Evolutionary conservation across 2,888 invertebrate genomes (phyloP).

Genomic region (Tenthredo distinguenda): DNA sequence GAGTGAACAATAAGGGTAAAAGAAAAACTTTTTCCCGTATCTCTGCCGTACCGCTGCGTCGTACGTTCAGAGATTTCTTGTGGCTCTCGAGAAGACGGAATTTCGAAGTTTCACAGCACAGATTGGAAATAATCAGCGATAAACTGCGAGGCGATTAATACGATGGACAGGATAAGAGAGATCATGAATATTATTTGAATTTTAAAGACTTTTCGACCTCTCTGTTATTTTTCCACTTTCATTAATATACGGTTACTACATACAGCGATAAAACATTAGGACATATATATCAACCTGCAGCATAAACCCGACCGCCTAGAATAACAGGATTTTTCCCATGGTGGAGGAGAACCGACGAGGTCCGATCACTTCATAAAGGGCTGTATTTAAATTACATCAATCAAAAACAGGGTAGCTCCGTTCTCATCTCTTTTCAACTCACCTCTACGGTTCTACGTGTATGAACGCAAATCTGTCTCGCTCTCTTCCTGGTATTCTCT

Average conservation of each 20-base stretch:
- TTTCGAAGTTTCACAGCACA: neutral
- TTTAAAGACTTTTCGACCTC: neutral
- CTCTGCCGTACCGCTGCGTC: neutral
- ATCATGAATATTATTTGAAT: neutral
- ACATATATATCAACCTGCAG: neutral
- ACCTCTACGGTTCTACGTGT: neutral
- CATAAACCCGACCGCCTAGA: neutral
- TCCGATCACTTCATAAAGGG: conserved; percentile 31
- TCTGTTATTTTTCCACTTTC: neutral
- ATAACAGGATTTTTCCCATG: neutral
- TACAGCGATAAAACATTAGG: neutral
- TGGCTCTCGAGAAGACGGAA: neutral
- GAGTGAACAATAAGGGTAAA: neutral
- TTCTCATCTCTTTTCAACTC: neutral
- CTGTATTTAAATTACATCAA: conserved; percentile 38
- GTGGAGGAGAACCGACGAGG: neutral
- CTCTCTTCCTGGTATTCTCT: neutral
- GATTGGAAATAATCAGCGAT: neutral
- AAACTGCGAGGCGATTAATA: neutral
- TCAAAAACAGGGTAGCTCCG: neutral
- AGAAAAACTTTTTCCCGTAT: neutral
- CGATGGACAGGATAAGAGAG: neutral
- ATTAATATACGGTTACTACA: neutral
- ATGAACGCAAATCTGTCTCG: neutral
- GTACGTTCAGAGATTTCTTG: neutral